Percentiles rank a stretch among this genome's conserved stretches.
phyloP scores from a whole-genome alignment of 2,797 vertebrate genomes.

The Dallia pectoralis region DNA sequence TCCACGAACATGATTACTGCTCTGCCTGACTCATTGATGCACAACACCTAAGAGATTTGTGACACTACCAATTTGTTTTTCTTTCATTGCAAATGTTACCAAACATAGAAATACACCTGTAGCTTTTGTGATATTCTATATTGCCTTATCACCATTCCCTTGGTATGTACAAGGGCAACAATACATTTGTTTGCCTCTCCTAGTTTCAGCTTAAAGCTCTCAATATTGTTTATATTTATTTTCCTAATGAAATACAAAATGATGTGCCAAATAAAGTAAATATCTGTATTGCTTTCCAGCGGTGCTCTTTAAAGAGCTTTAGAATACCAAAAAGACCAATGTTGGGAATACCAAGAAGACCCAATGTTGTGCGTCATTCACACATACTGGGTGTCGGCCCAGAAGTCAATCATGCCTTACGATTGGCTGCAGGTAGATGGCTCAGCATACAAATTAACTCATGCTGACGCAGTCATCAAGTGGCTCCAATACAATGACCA shows the following conservation, averaged over 20 bases:
- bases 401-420: slow-evolving; percentile 48
- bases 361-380: slow-evolving; percentile 26
- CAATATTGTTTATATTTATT: slow-evolving; percentile 48
- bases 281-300: slow-evolving; percentile 63
- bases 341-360: slow-evolving; percentile 62
- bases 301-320: slow-evolving; percentile 58
- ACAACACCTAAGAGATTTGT: no score
- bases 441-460: slow-evolving; percentile 50
- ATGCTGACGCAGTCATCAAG: slow-evolving; percentile 17
- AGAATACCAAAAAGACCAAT: no score
- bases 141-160: not conserved
- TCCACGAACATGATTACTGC: no score
- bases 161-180: not conserved
- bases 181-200: slow-evolving; percentile 27
- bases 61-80: no score
- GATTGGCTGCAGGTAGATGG: slow-evolving; percentile 52
- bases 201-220: slow-evolving; percentile 39
- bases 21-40: no score
- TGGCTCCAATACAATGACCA: slow-evolving; percentile 31
- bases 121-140: not conserved
- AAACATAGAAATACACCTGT: not conserved
- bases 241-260: slow-evolving; percentile 61
- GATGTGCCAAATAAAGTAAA: slow-evolving; percentile 58
- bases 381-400: slow-evolving; percentile 52
- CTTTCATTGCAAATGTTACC: no score